Evolutionary conservation across 1,140 invertebrate genomes (phyloP), one percentile per base, ranked within the genome.

Genomic region (Laupala kohalensis): DNA sequence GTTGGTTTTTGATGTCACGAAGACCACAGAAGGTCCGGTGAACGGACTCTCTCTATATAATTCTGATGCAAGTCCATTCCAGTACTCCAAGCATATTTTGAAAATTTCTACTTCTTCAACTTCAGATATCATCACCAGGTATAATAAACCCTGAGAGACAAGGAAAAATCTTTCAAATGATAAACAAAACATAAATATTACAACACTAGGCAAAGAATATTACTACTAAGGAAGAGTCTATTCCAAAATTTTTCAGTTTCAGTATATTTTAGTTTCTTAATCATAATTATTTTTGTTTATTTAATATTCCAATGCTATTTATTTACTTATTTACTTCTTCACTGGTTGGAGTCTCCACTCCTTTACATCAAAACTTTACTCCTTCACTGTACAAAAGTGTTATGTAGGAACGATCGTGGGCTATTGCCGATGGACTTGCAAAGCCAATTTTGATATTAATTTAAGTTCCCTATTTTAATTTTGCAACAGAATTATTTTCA

Each of bases 31-130:
- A 72, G 29, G 76, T 74, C 71, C 77, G 72, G 75, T 80, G 72
- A 83, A 86, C 25, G 88, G 87, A 78, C 86, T 86, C 76, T 90
- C 89, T 78, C 91, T 89, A 79, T 99, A 99, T 70, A 99, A 83
- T 79, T 98, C 94, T 69, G 93, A 87, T 23, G 93, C 87, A 25
- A 99, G 83, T 71, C 88, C 88, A 83, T 97, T 98, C 98, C 98
- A 99, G 81, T 98, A 99, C 80, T 99, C 98, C 25, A 99, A 82
- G 80, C 97, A 99, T 74, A 99, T 99, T 85, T 99, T 99, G 79
- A 99, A 99, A 71, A 99, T 97, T 85, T 99, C 98, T 0, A 97
- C 94, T 78, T 99, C 98, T 74, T 99, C 97, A 3, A 99, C 97
- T 84, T 98, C 95, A 24, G 96, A 99, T 77, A 99, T 99, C 72